Base-by-base conservation (phyloP, 2,888 invertebrate species). In the Cetonia aurata region DNA sequence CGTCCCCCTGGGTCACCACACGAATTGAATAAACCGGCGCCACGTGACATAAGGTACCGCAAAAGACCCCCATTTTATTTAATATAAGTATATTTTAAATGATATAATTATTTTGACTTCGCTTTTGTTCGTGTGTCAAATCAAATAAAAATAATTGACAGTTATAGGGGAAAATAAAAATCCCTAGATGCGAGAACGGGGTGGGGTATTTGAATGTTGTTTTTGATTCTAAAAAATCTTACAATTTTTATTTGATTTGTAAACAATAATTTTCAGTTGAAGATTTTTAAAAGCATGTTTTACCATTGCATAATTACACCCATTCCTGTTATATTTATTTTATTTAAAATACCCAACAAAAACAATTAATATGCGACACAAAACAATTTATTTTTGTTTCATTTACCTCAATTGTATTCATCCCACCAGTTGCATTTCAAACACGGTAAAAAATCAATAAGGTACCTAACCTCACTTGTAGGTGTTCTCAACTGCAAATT, bases 1-100 rank as follows among this genome's bases (percentile, higher is more conserved):
- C 77, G 78, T 73, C 79, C 75, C 71, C 78, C 78, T 65, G 78
- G 77, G 72, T 78, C 82, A 75, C 80, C 80, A 73, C 76, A 77
- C 74, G 83, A 83, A 73, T 50, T 69, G 44, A 78, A 77, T 76
- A 80, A 82, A 79, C 83, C 83, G 73, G 81, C 83, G 75, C 83
- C 83, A 71, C 76, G 77, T 70, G 79, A 79, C 70, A 79, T 77
- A 75, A 79, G 79, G 79, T 79, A 76, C 70, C 73, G 65, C 46
- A 60, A 62, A 50, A 68, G n/a, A 60, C 71, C 71, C 71, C 65
- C 17, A n/a, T 44, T 42, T 15, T 42, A 12, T 46, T 60, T 9
- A 33, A 37, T 37, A 37, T 37, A 37, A 37, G 37, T 37, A n/a
- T n/a, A n/a, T n/a, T 60, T 60, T 48, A 46, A 17, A 42, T 42